These are phyloP conservation scores for Bombus soroeensis DNA, from an alignment of 1,140 invertebrate genomes.

Conservation along the genomic window DNA sequence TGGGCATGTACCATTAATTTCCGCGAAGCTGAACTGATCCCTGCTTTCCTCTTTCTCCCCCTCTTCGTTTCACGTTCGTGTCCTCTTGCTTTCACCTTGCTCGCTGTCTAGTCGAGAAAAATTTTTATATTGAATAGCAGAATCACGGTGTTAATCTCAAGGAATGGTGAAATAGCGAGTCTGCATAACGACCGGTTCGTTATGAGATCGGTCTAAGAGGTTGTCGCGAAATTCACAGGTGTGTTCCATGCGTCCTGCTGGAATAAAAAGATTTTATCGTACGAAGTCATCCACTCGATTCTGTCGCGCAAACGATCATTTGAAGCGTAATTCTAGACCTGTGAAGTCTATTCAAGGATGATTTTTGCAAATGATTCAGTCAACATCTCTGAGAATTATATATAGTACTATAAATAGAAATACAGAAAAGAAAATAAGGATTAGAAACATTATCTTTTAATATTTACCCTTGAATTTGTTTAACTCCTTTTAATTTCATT, in stretches of 20 bases:
- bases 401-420: too few species aligned
- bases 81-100: too few species aligned
- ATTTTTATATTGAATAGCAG: constrained; percentile 68
- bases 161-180: constrained; percentile 13
- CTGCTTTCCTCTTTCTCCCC: constrained; percentile 10
- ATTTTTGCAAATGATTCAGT: too few species aligned
- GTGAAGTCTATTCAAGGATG: too few species aligned
- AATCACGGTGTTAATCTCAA: constrained; percentile 66
- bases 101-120: constrained; percentile 26
- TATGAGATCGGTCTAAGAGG: background rate
- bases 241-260: background rate
- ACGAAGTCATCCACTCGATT: too few species aligned
- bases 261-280: background rate
- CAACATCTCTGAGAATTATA: too few species aligned
- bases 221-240: constrained; percentile 13
- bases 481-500: too few species aligned
- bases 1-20: constrained; percentile 69
- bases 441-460: background rate
- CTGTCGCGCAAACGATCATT: too few species aligned
- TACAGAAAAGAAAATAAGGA: too few species aligned
- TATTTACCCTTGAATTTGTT: too few species aligned
- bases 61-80: background rate
- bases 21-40: constrained; percentile 29
- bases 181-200: constrained; percentile 49
- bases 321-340: too few species aligned